Evolutionary conservation across 2,888 invertebrate genomes (phyloP).

Genomic region (Sipha maydis): DNA sequence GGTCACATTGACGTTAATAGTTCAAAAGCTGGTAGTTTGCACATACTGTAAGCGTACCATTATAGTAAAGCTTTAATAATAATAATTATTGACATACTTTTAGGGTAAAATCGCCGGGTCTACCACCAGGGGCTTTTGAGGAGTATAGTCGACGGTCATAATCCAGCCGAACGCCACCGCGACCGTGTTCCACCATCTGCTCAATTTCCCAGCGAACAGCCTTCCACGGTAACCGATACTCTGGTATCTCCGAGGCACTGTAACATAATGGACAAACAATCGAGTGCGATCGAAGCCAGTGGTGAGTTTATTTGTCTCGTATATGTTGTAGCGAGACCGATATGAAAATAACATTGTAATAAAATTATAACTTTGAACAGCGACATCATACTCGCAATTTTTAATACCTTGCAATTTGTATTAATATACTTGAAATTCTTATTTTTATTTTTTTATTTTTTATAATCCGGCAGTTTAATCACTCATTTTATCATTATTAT

Average conservation of each 20-base stretch:
- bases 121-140: slow-evolving; percentile 65
- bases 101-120: slow-evolving; percentile 78
- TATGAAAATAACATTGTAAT: too few species aligned
- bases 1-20: too few species aligned
- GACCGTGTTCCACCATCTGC: slow-evolving; percentile 73
- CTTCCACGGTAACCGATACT: slow-evolving; percentile 92
- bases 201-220: slow-evolving; percentile 94
- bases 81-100: slow-evolving; percentile 69
- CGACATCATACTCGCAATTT: too few species aligned
- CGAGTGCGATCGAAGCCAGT: neutral
- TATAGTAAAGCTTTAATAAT: neutral
- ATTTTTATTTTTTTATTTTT: too few species aligned
- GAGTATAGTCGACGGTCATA: slow-evolving; percentile 74
- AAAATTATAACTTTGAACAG: too few species aligned
- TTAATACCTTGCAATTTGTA: too few species aligned
- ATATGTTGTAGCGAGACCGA: too few species aligned
- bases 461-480: too few species aligned
- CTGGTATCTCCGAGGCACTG: slow-evolving; percentile 95
- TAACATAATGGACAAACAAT: slow-evolving; percentile 65
- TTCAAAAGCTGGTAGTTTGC: too few species aligned
- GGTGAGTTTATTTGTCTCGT: neutral
- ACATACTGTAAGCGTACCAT: too few species aligned
- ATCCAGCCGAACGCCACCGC: slow-evolving; percentile 83
- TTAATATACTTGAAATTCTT: too few species aligned
- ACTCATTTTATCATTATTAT: too few species aligned